Percentiles rank a stretch among this genome's conserved stretches.
phyloP scores from a whole-genome alignment of 2,888 invertebrate species.

The Phytoseiulus persimilis region DNA sequence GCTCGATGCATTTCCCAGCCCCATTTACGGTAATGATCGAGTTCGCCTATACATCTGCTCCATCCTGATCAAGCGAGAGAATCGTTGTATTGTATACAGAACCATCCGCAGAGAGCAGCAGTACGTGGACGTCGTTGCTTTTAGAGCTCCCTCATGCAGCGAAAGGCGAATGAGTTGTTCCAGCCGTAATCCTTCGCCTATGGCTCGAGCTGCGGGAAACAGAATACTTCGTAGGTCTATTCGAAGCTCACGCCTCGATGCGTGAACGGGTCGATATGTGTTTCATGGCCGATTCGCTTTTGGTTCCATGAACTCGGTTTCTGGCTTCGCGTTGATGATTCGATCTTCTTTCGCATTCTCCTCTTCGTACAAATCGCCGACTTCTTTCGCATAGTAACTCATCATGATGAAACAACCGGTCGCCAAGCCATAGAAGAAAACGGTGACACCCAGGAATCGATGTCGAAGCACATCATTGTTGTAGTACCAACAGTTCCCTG shows the following conservation, averaged over 20 bases:
- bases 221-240: too few species aligned
- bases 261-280: not conserved
- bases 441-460: conserved; percentile 15
- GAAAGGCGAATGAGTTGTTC: too few species aligned
- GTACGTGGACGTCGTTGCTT: too few species aligned
- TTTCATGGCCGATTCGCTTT: not conserved
- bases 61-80: too few species aligned
- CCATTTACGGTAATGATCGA: too few species aligned
- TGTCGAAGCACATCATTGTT: conserved; percentile 14
- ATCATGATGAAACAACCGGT: conserved; percentile 1
- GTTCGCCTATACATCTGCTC: too few species aligned
- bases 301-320: not conserved
- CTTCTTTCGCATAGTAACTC: conserved; percentile 30
- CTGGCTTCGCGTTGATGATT: not conserved
- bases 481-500: conserved; percentile 35
- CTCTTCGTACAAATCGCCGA: not conserved
- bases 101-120: too few species aligned
- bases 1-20: too few species aligned
- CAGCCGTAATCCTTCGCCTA: too few species aligned
- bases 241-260: not conserved
- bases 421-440: conserved; percentile 24
- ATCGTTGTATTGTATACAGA: too few species aligned
- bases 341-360: not conserved
- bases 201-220: too few species aligned
- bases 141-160: too few species aligned